phyloP scores from a whole-genome alignment of 2,113 vertebrate species.

The Pteropus alecto region DNA sequence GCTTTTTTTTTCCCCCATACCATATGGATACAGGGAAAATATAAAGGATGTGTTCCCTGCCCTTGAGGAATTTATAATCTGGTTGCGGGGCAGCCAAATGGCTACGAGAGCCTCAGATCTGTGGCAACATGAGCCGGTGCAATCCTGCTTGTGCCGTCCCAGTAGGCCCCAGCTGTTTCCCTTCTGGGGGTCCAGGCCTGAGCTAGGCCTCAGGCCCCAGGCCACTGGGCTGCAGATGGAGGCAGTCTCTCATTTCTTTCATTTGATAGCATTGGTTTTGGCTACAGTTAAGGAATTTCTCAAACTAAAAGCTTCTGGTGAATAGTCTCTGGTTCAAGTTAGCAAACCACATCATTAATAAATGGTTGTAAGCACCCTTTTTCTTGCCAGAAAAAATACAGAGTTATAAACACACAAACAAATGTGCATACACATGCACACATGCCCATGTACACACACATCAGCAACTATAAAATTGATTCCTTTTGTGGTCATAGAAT shows the following conservation, averaged over 20 bases:
- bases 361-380: neutral
- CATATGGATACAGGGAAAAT: conserved; percentile 69
- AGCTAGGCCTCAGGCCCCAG: neutral
- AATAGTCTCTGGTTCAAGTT: conserved; percentile 27
- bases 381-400: conserved; percentile 44
- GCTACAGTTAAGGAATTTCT: conserved; percentile 14
- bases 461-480: neutral
- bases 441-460: neutral
- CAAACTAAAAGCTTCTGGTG: conserved; percentile 14
- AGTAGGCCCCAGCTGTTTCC: conserved; percentile 34
- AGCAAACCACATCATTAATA: conserved; percentile 1
- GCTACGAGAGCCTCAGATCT: neutral
- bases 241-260: neutral
- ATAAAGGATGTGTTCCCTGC: conserved; percentile 63
- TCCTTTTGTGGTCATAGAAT: neutral
- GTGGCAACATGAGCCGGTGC: neutral
- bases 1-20: neutral
- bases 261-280: neutral
- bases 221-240: neutral
- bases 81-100: conserved; percentile 41
- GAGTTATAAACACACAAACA: neutral
- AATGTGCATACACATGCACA: neutral
- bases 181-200: neutral
- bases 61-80: conserved; percentile 72
- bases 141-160: neutral